Conservation (phyloP, 2,797 vertebrate species). For the Acropternis orthonyx region DNA sequence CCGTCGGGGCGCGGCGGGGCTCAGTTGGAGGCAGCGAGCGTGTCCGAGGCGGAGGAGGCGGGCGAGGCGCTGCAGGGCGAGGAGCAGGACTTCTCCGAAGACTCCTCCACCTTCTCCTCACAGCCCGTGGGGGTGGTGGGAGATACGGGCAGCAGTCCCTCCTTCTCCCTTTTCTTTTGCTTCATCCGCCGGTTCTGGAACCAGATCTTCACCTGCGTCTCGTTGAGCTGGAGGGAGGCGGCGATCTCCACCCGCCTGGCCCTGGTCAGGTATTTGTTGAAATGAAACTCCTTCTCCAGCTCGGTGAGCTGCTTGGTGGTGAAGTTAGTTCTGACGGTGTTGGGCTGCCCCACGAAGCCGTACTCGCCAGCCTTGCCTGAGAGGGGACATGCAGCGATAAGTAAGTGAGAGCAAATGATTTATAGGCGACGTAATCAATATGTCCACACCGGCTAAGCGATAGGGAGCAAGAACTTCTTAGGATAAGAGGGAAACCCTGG, state of each 20-base stretch:
- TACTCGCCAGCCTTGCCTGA: conserved; percentile 93
- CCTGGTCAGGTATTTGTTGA: conserved; percentile 97
- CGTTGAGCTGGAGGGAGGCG: conserved; percentile 93
- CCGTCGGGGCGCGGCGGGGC: not conserved
- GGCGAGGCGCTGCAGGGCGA: conserved; percentile 90
- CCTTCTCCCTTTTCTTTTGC: conserved; percentile 98
- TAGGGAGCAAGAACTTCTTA: conserved; percentile 27
- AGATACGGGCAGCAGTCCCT: conserved; percentile 85
- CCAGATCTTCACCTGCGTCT: conserved; percentile 99
- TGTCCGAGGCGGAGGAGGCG: conserved; percentile 84
- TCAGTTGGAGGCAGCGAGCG: conserved; percentile 76
- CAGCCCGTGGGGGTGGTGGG: conserved; percentile 78
- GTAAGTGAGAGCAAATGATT: conserved; percentile 13
- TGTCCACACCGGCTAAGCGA: conserved; percentile 29
- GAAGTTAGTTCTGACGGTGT: conserved; percentile 95
- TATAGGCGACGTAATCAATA: conserved; percentile 24
- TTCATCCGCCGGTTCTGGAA: conserved; percentile 99
- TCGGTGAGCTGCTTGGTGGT: conserved; percentile 98
- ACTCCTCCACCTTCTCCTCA: conserved; percentile 88
- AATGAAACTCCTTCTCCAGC: conserved; percentile 98
- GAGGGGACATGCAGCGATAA: conserved; percentile 34
- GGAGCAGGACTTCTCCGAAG: conserved; percentile 89
- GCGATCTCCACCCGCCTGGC: conserved; percentile 95
- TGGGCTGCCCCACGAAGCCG: conserved; percentile 91
- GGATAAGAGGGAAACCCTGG: conserved; percentile 1